Evolutionary conservation across 2,888 invertebrate genomes (phyloP).

Genomic region (Drosophila conformis): DNA sequence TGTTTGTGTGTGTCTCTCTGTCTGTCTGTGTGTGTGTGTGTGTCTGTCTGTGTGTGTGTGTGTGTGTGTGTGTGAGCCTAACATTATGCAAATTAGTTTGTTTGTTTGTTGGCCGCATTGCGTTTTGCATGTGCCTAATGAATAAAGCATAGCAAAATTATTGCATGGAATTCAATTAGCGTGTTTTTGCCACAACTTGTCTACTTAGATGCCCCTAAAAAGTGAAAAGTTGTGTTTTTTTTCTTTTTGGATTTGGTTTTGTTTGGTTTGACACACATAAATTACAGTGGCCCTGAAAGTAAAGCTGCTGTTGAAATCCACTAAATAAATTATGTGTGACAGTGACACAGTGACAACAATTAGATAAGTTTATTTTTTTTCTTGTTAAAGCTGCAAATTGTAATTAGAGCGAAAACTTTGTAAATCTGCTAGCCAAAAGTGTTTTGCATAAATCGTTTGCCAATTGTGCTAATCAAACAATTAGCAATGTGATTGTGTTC

Average conservation of each 20-base stretch:
- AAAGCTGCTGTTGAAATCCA: slow-evolving; percentile 28
- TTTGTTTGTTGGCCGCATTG: slow-evolving; percentile 53
- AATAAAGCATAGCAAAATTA: slow-evolving; percentile 71
- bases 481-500: slow-evolving; percentile 12
- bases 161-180: slow-evolving; percentile 70
- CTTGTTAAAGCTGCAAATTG: slow-evolving; percentile 35
- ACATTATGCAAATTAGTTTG: slow-evolving; percentile 66
- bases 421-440: not conserved
- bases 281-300: slow-evolving; percentile 17
- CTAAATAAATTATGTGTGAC: slow-evolving; percentile 73
- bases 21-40: not conserved
- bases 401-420: slow-evolving; percentile 28
- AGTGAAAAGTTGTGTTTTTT: slow-evolving; percentile 43
- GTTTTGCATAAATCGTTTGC: slow-evolving; percentile 29
- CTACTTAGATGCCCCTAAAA: slow-evolving; percentile 12
- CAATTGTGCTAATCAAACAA: slow-evolving; percentile 17
- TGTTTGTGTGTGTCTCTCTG: not conserved
- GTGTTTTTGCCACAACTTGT: slow-evolving; percentile 41
- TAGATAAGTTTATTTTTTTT: slow-evolving; percentile 35
- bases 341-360: slow-evolving; percentile 43
- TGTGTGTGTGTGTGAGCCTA: slow-evolving; percentile 34
- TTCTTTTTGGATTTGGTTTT: not conserved
- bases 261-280: slow-evolving; percentile 33
- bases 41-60: not conserved
- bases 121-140: slow-evolving; percentile 59